Conservation (phyloP, 2,888 invertebrate species). For the Phortica magna region DNA sequence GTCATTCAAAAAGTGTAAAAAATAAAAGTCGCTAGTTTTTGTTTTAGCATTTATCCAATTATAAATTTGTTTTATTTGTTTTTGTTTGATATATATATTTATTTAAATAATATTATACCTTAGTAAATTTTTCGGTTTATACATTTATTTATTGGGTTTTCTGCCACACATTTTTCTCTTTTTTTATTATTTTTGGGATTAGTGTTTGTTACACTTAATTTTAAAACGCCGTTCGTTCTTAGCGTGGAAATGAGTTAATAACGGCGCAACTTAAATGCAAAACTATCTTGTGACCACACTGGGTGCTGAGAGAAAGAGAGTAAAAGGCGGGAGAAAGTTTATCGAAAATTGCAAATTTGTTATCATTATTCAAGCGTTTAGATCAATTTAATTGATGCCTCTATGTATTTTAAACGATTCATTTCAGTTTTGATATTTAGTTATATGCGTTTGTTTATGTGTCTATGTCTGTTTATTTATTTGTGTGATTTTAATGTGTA, state of each 20-base stretch:
- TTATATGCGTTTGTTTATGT: slow-evolving; percentile 17
- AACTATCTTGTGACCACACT: too few species aligned
- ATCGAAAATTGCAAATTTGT: slow-evolving; percentile 50
- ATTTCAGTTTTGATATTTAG: neutral
- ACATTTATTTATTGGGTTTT: slow-evolving; percentile 26
- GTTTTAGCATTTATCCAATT: slow-evolving; percentile 31
- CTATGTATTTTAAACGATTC: slow-evolving; percentile 40
- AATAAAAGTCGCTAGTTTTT: neutral
- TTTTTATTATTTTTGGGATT: neutral
- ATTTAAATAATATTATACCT: neutral
- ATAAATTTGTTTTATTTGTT: slow-evolving; percentile 30
- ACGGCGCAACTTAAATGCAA: too few species aligned
- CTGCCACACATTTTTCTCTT: neutral
- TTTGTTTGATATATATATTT: slow-evolving; percentile 27
- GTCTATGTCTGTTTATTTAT: neutral
- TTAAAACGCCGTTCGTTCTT: neutral
- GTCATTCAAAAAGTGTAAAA: too few species aligned
- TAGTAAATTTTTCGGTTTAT: slow-evolving; percentile 29
- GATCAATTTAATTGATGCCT: slow-evolving; percentile 64
- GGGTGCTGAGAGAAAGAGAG: too few species aligned
- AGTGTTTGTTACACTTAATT: slow-evolving; percentile 16
- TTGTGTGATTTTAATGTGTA: neutral
- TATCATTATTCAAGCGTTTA: slow-evolving; percentile 66
- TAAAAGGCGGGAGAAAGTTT: neutral
- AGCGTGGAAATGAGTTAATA: too few species aligned